Evolutionary conservation across 2,888 invertebrate genomes (phyloP), one percentile per base, ranked within the genome.

Genomic region (Cerastoderma edule): DNA sequence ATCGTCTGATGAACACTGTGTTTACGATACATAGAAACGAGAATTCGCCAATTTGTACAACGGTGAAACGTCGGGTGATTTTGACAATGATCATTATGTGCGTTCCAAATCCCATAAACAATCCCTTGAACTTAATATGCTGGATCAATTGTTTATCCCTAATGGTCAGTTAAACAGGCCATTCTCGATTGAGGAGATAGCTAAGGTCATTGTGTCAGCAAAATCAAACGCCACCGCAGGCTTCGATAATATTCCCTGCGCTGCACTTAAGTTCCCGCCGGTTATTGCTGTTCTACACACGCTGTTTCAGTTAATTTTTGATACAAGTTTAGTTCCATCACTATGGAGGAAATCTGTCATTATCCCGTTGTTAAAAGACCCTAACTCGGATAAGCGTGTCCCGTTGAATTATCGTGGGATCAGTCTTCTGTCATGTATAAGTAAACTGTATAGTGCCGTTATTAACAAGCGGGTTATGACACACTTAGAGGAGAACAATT

Each of bases 391-490:
- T 24, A 50, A 53, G 50, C 27, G 60, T 27, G 39, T 50, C 30
- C 50, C 48, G 2, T 30, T 50, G n/a, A 50, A 67, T n/a, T 73
- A 73, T 30, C 39, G 70, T 4, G 64, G 57, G 6, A 54, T 66
- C 19, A 67, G 60, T 27, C 27, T 80, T 8, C 46, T 80, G 0
- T 77, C 67, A 4, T 54, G 73, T 28, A 54, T 73, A 19, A 65
- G 64, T 32, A 80, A 80, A 57, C 39, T 80, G 16, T 80, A 77
- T 66, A 67, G 48, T 48, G 32, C 67, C 16, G 35, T 80, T 28
- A 8, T 53, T 8, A 53, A 44, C 70, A 6, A 73, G 77, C 33
- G 78, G 2, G 8, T 78, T 0, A 33, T 60, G 6, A 28, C 3
- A 1, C 73, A 30, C 44, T 30, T 78, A n/a, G 66, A 67, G 22